Base-by-base conservation (phyloP, 2,888 invertebrate species). In the Ctenicera cuprea region DNA sequence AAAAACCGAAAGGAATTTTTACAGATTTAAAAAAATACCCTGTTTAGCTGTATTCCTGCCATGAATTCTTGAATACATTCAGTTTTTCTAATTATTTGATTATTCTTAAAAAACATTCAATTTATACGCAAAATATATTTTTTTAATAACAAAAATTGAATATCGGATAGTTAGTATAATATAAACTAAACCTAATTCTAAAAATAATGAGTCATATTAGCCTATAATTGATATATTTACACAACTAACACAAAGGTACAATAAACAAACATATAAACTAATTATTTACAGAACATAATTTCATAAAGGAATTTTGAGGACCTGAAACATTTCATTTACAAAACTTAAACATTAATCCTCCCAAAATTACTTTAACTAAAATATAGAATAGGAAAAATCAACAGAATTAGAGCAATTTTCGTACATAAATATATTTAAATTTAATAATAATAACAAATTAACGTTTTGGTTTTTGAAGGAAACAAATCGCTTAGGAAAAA, bases 191-290 rank as follows among this genome's bases (percentile, higher is more conserved):
- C 2, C 26, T n/a, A n/a, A n/a, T n/a, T n/a, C 26, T 2, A 26
- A 2, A 41, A 22, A 50, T 50, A 50, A 50, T 1, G 1, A 57
- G n/a, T 16, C 57, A 33, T 8, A 1, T 18, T 59, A 38, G 59
- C 59, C 59, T 38, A 59, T 59, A 59, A 59, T 59, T 12, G 38
- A 54, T 59, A 16, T 59, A 59, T 59, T 37, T 59, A 59, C 59
- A 59, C 20, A 59, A 37, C 38, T 59, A 38, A 59, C 33, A 38
- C 12, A 59, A n/a, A 9, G 3, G 2, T 59, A 59, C 59, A 59
- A 57, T n/a, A 50, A 45, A 43, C 9, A 33, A 33, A 33, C 9
- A 33, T 33, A 8, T 4, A 8, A 33, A 48, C 48, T 48, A 48
- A 48, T 4, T 18, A 48, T 48, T 41, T 48, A 48, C 16, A 48